Percentiles rank a stretch among this genome's conserved stretches.
phyloP scores from a whole-genome alignment of 2,888 invertebrate species.

The Lycaena phlaeas region DNA sequence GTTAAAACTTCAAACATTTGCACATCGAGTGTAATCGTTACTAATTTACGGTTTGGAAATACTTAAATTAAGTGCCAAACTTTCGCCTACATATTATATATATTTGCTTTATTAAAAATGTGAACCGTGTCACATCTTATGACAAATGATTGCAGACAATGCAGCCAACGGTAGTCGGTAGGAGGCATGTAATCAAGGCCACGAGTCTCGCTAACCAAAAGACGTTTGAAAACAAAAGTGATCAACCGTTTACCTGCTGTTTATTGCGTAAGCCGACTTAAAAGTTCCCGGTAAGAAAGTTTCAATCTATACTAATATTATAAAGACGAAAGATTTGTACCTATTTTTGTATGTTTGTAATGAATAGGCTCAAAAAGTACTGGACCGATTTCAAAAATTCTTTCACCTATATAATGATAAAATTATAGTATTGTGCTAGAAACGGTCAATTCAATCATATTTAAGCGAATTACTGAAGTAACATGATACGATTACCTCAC shows the following conservation, averaged over 20 bases:
- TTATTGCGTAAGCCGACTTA: constrained; percentile 22
- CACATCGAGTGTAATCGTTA: constrained; percentile 4
- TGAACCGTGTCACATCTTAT: constrained; percentile 46
- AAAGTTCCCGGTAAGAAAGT: neutral
- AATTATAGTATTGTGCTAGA: no score
- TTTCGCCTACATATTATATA: constrained; percentile 42
- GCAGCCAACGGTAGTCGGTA: constrained; percentile 33
- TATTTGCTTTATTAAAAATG: constrained; percentile 46
- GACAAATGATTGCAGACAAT: constrained; percentile 46
- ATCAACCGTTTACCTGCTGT: constrained; percentile 42
- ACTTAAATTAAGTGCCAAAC: constrained; percentile 9
- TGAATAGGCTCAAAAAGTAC: no score
- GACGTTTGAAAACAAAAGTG: constrained; percentile 60
- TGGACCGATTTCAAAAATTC: no score
- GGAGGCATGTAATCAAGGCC: constrained; percentile 46
- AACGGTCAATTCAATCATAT: no score
- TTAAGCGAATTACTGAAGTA: no score
- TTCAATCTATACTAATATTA: no score
- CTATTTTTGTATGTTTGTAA: no score
- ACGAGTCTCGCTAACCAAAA: constrained; percentile 29
- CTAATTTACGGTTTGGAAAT: neutral
- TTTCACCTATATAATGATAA: no score
- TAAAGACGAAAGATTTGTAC: no score
- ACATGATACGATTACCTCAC: no score
- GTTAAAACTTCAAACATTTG: neutral